phyloP scores from a whole-genome alignment of 2,888 invertebrate species.

The Drosophila crucigera region DNA sequence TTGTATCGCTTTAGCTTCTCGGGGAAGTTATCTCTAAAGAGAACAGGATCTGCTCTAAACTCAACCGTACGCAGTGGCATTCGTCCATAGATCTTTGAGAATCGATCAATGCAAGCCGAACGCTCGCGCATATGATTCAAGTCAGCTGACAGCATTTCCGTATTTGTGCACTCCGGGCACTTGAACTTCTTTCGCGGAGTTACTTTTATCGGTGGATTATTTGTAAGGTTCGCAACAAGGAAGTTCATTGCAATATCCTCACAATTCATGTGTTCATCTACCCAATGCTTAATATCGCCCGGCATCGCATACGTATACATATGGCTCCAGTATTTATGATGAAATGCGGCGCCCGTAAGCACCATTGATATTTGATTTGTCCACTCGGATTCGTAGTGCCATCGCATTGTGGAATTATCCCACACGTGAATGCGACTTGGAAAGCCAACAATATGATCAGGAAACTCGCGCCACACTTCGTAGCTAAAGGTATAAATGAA shows the following conservation, averaged over 20 bases:
- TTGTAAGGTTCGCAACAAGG: constrained; percentile 95
- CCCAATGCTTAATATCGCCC: constrained; percentile 93
- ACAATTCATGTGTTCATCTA: constrained; percentile 98
- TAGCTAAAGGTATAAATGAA: constrained; percentile 84
- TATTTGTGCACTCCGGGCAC: constrained; percentile 97
- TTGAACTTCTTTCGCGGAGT: constrained; percentile 98
- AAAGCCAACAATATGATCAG: constrained; percentile 98
- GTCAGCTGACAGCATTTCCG: constrained; percentile 97
- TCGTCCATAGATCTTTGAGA: constrained; percentile 91
- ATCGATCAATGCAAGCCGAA: constrained; percentile 94
- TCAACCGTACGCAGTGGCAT: constrained; percentile 96
- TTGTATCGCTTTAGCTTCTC: constrained; percentile 95
- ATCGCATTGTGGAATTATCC: constrained; percentile 94
- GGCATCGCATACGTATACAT: constrained; percentile 96
- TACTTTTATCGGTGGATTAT: constrained; percentile 97
- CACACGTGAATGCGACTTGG: constrained; percentile 97
- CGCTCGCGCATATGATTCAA: constrained; percentile 96
- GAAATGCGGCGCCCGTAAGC: constrained; percentile 97
- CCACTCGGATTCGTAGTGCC: constrained; percentile 99
- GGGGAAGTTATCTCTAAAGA: constrained; percentile 94
- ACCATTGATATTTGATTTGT: constrained; percentile 98
- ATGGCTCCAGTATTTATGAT: constrained; percentile 98
- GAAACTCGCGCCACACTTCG: constrained; percentile 98
- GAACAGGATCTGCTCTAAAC: constrained; percentile 97
- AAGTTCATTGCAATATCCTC: constrained; percentile 99